phyloP scores from a whole-genome alignment of 2,113 vertebrate species.

The Pseudopipra pipra region DNA sequence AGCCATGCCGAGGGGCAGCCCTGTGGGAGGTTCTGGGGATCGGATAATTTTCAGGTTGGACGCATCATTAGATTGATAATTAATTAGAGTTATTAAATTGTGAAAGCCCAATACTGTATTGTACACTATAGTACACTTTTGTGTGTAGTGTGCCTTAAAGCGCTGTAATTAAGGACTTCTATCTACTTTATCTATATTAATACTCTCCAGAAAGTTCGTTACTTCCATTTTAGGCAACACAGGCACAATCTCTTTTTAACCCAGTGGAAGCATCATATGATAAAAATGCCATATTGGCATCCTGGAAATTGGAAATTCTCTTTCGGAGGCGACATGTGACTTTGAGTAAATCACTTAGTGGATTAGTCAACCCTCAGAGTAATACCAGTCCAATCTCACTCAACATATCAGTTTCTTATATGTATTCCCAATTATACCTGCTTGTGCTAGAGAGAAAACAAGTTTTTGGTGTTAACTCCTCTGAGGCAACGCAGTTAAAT shows the following conservation, averaged over 20 bases:
- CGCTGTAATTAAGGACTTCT: no score
- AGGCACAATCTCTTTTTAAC: background rate
- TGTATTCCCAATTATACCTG: background rate
- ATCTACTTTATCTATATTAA: no score
- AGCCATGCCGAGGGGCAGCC: no score
- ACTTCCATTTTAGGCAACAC: no score
- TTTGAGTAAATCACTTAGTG: background rate
- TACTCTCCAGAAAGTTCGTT: no score
- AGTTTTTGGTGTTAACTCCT: background rate
- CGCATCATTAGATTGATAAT: no score
- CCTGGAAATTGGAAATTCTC: background rate
- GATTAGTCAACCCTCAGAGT: background rate
- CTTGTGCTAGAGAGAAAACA: background rate
- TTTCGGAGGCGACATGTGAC: background rate
- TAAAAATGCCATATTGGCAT: background rate
- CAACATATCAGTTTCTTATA: background rate
- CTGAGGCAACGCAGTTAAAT: background rate
- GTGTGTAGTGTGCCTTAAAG: no score
- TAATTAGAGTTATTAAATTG: no score
- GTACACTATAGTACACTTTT: no score
- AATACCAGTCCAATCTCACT: background rate
- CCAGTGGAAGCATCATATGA: background rate
- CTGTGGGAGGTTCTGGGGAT: no score
- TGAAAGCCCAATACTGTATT: no score
- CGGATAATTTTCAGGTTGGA: no score